phyloP scores from a whole-genome alignment of 2,888 invertebrate species.

The Unio delphinus region DNA sequence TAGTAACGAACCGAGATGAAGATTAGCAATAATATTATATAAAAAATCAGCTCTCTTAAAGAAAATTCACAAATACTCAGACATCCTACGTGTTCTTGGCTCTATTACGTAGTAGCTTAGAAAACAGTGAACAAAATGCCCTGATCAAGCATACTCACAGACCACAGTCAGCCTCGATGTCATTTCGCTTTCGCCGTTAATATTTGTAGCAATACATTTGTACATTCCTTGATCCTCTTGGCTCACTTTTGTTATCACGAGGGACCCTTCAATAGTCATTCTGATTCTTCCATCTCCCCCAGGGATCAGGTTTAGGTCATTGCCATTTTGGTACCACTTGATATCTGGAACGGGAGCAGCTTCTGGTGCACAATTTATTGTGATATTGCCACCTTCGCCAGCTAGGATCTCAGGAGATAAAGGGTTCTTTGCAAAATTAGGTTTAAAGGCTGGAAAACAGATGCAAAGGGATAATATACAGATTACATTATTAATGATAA shows the following conservation, averaged over 20 bases:
- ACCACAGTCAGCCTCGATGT: constrained; percentile 17
- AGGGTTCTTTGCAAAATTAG: constrained; percentile 91
- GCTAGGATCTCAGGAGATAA: constrained; percentile 87
- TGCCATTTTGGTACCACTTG: constrained; percentile 90
- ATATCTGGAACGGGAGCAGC: constrained; percentile 87
- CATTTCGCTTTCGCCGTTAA: constrained; percentile 35
- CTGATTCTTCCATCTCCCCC: constrained; percentile 8
- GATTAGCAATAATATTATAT: no score
- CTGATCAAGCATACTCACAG: constrained; percentile 14
- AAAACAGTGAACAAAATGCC: no score
- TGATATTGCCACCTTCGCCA: constrained; percentile 91
- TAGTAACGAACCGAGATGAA: no score
- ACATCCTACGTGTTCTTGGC: no score
- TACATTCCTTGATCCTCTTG: constrained; percentile 54
- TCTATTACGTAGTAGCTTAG: no score
- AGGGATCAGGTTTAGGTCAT: constrained; percentile 7
- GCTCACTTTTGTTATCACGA: constrained; percentile 79
- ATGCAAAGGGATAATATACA: no score
- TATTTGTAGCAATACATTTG: constrained; percentile 58
- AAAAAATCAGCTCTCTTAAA: no score
- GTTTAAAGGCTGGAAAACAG: constrained; percentile 75
- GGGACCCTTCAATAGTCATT: constrained; percentile 78
- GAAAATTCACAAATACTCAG: no score
- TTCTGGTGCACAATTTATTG: constrained; percentile 90
- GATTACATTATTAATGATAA: no score